Evolutionary conservation across 2,888 invertebrate genomes (phyloP).

Genomic region (Epicampocera succincta): DNA sequence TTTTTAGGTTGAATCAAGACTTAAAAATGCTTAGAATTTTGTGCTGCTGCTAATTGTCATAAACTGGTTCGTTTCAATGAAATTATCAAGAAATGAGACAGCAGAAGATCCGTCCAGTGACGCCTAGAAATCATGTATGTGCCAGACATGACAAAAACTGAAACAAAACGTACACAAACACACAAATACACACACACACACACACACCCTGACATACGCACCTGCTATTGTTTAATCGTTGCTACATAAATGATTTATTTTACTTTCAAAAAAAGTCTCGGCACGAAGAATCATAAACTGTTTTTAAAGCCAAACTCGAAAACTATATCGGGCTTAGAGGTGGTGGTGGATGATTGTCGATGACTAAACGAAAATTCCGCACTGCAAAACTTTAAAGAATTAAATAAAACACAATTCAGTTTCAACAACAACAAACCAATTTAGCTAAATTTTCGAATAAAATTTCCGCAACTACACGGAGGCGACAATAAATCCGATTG

Average conservation of each 20-base stretch:
- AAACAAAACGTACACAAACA: not conserved
- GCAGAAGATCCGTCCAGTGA: constrained; percentile 15
- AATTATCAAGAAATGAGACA: constrained; percentile 22
- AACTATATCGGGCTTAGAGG: constrained; percentile 39
- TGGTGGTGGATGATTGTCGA: not conserved
- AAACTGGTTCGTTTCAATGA: constrained; percentile 3
- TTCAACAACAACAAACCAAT: constrained; percentile 3
- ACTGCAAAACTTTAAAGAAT: constrained; percentile 23
- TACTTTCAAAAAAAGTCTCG: too few species aligned
- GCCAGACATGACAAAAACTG: constrained; percentile 49
- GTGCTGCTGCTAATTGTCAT: constrained; percentile 10
- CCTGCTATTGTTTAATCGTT: too few species aligned
- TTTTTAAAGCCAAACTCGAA: not conserved
- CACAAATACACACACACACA: not conserved
- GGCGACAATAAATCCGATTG: constrained; percentile 5
- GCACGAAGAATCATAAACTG: too few species aligned
- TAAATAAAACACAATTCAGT: not conserved
- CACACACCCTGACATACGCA: not conserved
- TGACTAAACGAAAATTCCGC: constrained; percentile 63
- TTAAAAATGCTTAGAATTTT: constrained; percentile 19
- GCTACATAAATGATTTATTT: too few species aligned
- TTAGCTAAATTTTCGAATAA: constrained; percentile 48
- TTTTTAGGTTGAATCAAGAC: constrained; percentile 31
- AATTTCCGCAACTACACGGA: constrained; percentile 15
- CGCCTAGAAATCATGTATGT: constrained; percentile 26